These are phyloP conservation scores for Holothuria scabra DNA, from an alignment of 53 echinoderm and acorn worm species.

Conservation along the genomic window DNA sequence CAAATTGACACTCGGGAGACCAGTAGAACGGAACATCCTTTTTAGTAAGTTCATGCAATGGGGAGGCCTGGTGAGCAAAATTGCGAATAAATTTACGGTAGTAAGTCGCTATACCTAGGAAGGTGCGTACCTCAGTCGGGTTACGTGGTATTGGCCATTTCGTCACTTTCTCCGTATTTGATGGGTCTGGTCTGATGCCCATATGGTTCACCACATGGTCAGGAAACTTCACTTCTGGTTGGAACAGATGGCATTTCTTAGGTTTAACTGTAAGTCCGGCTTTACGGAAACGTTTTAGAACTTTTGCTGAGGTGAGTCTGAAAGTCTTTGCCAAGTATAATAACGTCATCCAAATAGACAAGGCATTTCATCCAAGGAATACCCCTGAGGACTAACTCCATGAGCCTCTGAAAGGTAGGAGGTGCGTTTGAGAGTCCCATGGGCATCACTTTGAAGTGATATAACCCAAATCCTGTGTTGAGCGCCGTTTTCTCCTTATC, in stretches of 20 bases:
- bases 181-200: background rate
- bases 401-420: conserved; percentile 45
- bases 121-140: background rate
- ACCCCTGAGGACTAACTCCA: conserved; percentile 32
- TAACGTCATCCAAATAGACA: conserved; percentile 34
- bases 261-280: background rate
- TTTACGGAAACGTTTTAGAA: background rate
- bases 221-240: conserved; percentile 42
- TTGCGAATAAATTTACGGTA: background rate
- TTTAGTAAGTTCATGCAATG: too few relatives aligned
- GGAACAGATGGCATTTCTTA: background rate
- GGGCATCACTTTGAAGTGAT: conserved; percentile 45
- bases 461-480: conserved; percentile 4
- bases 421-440: conserved; percentile 46
- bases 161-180: background rate
- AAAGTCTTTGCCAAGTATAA: background rate
- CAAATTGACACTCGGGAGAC: conserved; percentile 36
- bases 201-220: background rate
- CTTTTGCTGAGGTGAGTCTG: background rate
- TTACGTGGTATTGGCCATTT: background rate
- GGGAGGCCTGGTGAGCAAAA: background rate
- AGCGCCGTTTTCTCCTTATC: conserved; percentile 50
- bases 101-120: background rate
- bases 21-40: conserved; percentile 35
- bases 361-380: conserved; percentile 7